These are phyloP conservation scores for Drepanosiphum platanoidis DNA, from an alignment of 2,888 invertebrate genomes.

Conservation along the genomic window DNA sequence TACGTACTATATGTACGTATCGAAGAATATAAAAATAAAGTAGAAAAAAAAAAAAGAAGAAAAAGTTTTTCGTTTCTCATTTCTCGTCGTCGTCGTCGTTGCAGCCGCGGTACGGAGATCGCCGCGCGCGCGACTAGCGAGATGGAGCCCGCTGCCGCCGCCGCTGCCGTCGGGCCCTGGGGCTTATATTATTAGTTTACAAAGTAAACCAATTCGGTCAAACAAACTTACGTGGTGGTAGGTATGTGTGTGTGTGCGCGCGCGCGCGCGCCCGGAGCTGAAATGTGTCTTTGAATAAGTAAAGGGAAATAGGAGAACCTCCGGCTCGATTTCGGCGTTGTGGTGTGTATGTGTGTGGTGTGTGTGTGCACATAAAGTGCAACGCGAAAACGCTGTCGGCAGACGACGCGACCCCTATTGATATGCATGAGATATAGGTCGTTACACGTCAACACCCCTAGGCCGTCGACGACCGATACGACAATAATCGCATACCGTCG, in stretches of 20 bases:
- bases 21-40: not conserved
- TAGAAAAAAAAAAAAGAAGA: not conserved
- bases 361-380: slow-evolving; percentile 10
- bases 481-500: not conserved
- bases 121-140: not conserved
- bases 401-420: slow-evolving; percentile 35
- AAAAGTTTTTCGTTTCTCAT: slow-evolving; percentile 35
- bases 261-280: slow-evolving; percentile 9
- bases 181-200: slow-evolving; percentile 59
- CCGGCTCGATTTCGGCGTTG: slow-evolving; percentile 15
- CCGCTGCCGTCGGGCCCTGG: not conserved
- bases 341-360: not conserved
- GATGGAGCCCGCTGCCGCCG: not conserved
- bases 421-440: slow-evolving; percentile 50
- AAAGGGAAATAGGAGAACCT: slow-evolving; percentile 43
- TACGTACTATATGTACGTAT: not conserved
- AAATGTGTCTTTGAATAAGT: slow-evolving; percentile 54
- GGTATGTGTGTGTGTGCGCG: no score
- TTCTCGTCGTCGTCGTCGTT: not conserved
- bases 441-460: not conserved
- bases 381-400: slow-evolving; percentile 17
- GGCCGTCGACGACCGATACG: not conserved
- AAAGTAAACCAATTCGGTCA: slow-evolving; percentile 60
- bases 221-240: slow-evolving; percentile 45
- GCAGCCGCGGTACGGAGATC: not conserved